Evolutionary conservation across 2,113 vertebrate species (phyloP).

Genomic region (Thalassarche chlororhynchos): DNA sequence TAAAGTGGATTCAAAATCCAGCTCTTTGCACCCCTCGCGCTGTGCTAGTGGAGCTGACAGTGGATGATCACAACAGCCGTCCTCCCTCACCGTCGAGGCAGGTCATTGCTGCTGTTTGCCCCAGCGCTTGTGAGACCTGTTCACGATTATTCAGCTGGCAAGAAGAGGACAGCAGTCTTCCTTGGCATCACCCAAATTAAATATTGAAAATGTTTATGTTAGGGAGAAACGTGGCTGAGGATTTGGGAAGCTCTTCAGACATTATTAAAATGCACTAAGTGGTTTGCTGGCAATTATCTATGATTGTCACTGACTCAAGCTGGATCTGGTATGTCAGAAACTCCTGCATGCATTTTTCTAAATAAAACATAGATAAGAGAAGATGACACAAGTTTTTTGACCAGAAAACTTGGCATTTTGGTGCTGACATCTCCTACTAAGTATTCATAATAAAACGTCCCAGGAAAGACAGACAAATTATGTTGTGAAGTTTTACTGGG

Average conservation of each 20-base stretch:
- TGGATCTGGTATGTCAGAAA: not conserved
- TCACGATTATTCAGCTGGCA: not conserved
- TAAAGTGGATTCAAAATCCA: not conserved
- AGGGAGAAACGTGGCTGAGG: not conserved
- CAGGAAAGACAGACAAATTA: not conserved
- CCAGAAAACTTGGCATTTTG: slow-evolving; percentile 1
- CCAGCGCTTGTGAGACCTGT: not conserved
- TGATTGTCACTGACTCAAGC: not conserved
- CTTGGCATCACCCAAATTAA: not conserved
- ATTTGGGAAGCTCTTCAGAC: slow-evolving; percentile 29
- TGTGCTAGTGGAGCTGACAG: not conserved
- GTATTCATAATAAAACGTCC: not conserved
- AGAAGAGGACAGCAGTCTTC: not conserved
- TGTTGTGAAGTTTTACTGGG: not conserved
- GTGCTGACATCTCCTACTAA: not conserved
- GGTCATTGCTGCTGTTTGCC: not conserved
- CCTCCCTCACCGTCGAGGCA: accelerated
- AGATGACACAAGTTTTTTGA: not conserved
- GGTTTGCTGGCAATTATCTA: slow-evolving; percentile 32
- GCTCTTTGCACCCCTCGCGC: not conserved
- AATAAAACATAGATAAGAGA: slow-evolving; percentile 15
- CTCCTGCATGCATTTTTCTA: slow-evolving; percentile 13
- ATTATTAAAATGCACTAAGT: slow-evolving; percentile 17
- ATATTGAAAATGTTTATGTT: not conserved
- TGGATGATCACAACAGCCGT: not conserved